Percentiles rank a stretch among this genome's conserved stretches.
These are phyloP conservation scores for Merodon equestris DNA, from an alignment of 2,888 invertebrate species.

Conservation along the genomic window DNA sequence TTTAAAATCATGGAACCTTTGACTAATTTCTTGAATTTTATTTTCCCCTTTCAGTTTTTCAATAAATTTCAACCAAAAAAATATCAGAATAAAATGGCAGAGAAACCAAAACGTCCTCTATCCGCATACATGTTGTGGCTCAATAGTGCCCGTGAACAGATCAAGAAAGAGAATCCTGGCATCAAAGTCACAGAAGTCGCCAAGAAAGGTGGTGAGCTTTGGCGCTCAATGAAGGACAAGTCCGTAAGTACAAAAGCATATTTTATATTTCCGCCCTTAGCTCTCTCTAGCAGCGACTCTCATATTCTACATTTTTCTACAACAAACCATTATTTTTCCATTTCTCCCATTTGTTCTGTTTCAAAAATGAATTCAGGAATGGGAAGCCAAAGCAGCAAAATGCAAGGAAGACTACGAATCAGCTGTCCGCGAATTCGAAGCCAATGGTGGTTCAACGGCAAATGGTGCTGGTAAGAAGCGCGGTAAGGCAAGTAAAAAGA, in stretches of 20 bases:
- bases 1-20: background rate
- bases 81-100: conserved; percentile 82
- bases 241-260: conserved; percentile 82
- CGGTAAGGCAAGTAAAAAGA: conserved; percentile 78
- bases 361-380: conserved; percentile 85
- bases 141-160: conserved; percentile 89
- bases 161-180: conserved; percentile 93
- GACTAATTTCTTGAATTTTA: background rate
- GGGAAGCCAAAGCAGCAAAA: conserved; percentile 93
- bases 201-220: conserved; percentile 95
- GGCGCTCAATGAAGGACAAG: conserved; percentile 93
- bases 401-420: conserved; percentile 93
- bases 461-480: conserved; percentile 80
- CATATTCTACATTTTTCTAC: background rate
- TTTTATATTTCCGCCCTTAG: too few species aligned
- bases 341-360: conserved; percentile 4
- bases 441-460: conserved; percentile 83
- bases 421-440: conserved; percentile 93
- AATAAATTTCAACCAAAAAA: conserved; percentile 19
- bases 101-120: conserved; percentile 94
- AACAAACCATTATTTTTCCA: background rate
- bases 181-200: conserved; percentile 93
- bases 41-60: conserved; percentile 18
- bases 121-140: conserved; percentile 97
- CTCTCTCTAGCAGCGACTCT: too few species aligned